phyloP scores from a whole-genome alignment of 2,888 invertebrate genomes.

The Plutella xylostella region DNA sequence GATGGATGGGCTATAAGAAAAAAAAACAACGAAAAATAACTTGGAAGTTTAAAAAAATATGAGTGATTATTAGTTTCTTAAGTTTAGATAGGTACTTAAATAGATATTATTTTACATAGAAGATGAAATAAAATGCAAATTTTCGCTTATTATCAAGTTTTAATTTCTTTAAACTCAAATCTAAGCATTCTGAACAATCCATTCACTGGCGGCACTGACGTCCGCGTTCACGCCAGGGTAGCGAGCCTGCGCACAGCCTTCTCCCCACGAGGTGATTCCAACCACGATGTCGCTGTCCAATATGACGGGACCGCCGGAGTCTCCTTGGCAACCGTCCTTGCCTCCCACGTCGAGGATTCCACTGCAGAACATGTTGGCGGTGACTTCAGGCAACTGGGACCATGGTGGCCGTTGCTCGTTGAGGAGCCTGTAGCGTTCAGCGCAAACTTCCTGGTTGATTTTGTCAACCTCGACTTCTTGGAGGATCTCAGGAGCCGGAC shows the following conservation, averaged over 20 bases:
- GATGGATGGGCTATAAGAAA: no score
- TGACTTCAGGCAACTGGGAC: slow-evolving; percentile 12
- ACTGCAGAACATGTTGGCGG: slow-evolving; percentile 22
- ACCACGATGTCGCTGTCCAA: slow-evolving; percentile 32
- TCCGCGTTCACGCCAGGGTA: slow-evolving; percentile 54
- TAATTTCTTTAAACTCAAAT: no score
- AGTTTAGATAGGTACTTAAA: no score
- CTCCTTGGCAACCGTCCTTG: slow-evolving; percentile 27
- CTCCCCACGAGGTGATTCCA: no score
- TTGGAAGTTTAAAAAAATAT: no score
- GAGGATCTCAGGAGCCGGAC: slow-evolving; percentile 12
- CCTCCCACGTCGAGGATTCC: slow-evolving; percentile 17
- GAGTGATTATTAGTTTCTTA: no score
- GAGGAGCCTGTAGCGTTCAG: slow-evolving; percentile 18
- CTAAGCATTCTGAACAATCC: slow-evolving; percentile 30
- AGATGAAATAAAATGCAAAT: no score
- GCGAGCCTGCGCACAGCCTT: slow-evolving; percentile 38
- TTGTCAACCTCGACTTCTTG: slow-evolving; percentile 21
- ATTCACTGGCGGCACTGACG: slow-evolving; percentile 34
- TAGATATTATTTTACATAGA: no score
- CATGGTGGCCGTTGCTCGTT: slow-evolving; percentile 9
- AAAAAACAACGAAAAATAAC: no score
- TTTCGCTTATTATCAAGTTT: no score
- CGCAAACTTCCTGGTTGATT: slow-evolving; percentile 24
- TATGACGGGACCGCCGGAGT: slow-evolving; percentile 40